A percentile compares a stretch with the other conserved stretches of the same genome.
Conservation (phyloP, 2,797 vertebrate species). For the Oreochromis grahami region DNA sequence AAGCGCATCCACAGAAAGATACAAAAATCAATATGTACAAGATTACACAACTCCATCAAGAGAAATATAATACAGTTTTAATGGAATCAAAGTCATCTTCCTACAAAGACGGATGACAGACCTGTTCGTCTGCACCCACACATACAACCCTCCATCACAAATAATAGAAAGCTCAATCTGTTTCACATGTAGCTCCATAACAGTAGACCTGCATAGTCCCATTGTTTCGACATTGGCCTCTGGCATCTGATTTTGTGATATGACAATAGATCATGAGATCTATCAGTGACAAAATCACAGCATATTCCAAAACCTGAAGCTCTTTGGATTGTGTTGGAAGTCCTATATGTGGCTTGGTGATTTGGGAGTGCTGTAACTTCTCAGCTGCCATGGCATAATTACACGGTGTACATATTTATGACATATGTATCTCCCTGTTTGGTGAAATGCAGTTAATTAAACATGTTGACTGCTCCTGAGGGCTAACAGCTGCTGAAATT, state of each 20-base stretch:
- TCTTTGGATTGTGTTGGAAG: slow-evolving; percentile 17
- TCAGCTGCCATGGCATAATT: slow-evolving; percentile 34
- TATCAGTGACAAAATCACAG: slow-evolving; percentile 22
- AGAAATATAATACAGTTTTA: slow-evolving; percentile 57
- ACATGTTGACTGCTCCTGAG: slow-evolving; percentile 62
- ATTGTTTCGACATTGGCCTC: background rate
- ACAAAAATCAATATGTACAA: slow-evolving; percentile 58
- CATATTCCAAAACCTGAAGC: background rate
- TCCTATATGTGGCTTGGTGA: slow-evolving; percentile 39
- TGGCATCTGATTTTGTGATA: slow-evolving; percentile 12
- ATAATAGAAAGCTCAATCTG: slow-evolving; percentile 37
- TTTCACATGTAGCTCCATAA: slow-evolving; percentile 32
- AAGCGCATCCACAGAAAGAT: slow-evolving; percentile 29
- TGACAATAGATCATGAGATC: slow-evolving; percentile 9
- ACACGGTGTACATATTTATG: slow-evolving; percentile 36
- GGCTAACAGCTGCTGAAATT: slow-evolving; percentile 72
- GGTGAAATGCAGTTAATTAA: slow-evolving; percentile 72
- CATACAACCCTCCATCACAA: slow-evolving; percentile 19
- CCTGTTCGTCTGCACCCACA: slow-evolving; percentile 18
- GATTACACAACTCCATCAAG: slow-evolving; percentile 58
- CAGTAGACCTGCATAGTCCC: slow-evolving; percentile 19
- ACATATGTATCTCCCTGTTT: slow-evolving; percentile 57
- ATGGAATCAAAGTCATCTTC: slow-evolving; percentile 54
- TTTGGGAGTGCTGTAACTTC: slow-evolving; percentile 26
- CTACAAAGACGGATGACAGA: slow-evolving; percentile 45